A percentile compares a stretch with the other conserved stretches of the same genome.
phyloP scores from a whole-genome alignment of 2,888 invertebrate species.

The Mesorhabditis belari region DNA sequence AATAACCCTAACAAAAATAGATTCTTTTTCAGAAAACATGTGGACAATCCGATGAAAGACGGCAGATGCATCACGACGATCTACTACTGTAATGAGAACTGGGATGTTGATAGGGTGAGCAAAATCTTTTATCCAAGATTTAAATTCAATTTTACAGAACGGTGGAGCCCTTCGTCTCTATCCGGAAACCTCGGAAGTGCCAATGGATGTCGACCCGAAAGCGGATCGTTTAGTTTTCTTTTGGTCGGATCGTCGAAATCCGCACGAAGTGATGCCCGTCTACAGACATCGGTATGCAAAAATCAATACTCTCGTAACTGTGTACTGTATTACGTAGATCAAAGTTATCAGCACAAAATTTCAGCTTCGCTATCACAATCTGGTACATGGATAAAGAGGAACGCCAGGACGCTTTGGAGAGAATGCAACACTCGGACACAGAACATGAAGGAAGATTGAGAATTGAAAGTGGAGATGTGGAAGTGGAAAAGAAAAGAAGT shows the following conservation, averaged over 20 bases:
- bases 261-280: constrained; percentile 91
- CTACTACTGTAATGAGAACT: constrained; percentile 89
- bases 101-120: constrained; percentile 58
- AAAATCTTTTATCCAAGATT: not conserved
- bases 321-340: not conserved
- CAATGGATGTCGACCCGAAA: constrained; percentile 79
- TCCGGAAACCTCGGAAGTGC: constrained; percentile 75
- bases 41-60: constrained; percentile 93
- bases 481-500: not conserved
- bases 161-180: constrained; percentile 87
- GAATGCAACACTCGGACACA: not conserved
- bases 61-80: constrained; percentile 94
- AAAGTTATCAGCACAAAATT: constrained; percentile 2
- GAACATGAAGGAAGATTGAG: not conserved
- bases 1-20: no score
- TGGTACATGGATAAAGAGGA: constrained; percentile 37
- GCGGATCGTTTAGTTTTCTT: constrained; percentile 91
- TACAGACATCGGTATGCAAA: constrained; percentile 66
- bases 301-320: not conserved
- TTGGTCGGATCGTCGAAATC: constrained; percentile 93
- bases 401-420: constrained; percentile 5
- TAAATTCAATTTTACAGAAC: constrained; percentile 40
- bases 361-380: constrained; percentile 48
- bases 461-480: not conserved
- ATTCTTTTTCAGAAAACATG: no score